phyloP scores from a whole-genome alignment of 2,888 invertebrate genomes.

The Hybos culiciformis region DNA sequence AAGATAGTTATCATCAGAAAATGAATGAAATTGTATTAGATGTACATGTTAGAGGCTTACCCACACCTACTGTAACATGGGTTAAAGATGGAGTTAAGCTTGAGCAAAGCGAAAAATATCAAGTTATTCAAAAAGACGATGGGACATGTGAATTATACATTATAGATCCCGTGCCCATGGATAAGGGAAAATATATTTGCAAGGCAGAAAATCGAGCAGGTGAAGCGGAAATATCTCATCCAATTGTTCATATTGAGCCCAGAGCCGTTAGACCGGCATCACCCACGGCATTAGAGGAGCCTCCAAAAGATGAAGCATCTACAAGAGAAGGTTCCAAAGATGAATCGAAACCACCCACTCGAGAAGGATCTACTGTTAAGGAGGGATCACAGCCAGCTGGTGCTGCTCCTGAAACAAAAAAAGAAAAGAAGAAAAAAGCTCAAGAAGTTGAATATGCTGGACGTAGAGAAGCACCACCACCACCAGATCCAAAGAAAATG shows the following conservation, averaged over 20 bases:
- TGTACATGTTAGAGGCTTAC: conserved; percentile 62
- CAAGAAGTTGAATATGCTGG: conserved; percentile 22
- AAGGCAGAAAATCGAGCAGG: conserved; percentile 60
- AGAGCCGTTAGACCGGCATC: conserved; percentile 27
- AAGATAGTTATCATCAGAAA: conserved; percentile 43
- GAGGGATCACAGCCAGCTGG: conserved; percentile 14
- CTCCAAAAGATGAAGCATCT: conserved; percentile 15
- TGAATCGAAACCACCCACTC: conserved; percentile 17
- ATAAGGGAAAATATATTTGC: conserved; percentile 38
- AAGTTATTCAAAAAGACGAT: conserved; percentile 55
- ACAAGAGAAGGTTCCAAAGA: not conserved
- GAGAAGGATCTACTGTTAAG: conserved; percentile 18
- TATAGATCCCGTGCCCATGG: conserved; percentile 46
- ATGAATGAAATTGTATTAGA: conserved; percentile 64
- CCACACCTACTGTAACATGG: conserved; percentile 61
- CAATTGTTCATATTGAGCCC: conserved; percentile 51
- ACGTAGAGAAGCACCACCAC: conserved; percentile 28
- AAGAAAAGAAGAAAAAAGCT: conserved; percentile 24
- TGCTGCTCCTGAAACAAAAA: conserved; percentile 20
- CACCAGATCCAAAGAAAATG: conserved; percentile 38
- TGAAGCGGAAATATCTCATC: conserved; percentile 58
- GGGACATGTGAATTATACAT: conserved; percentile 60
- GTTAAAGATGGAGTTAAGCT: conserved; percentile 55
- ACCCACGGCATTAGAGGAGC: conserved; percentile 23
- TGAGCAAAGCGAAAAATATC: conserved; percentile 45